Evolutionary conservation across 2,797 vertebrate genomes (phyloP).

Genomic region (Simalia tracyae): DNA sequence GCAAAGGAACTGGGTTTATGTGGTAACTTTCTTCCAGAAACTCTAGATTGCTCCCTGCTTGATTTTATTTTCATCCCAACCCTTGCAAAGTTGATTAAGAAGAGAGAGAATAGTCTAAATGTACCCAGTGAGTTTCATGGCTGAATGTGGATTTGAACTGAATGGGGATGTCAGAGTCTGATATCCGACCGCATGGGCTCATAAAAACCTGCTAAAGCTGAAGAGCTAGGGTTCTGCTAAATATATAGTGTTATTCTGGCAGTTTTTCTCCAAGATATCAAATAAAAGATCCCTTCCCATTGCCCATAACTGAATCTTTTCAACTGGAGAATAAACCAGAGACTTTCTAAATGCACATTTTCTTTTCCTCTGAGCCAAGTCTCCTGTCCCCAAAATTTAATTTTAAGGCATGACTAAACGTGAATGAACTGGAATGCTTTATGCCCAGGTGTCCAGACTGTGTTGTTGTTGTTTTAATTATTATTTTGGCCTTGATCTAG

Average conservation of each 20-base stretch:
- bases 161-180: neutral
- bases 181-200: neutral
- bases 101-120: neutral
- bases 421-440: neutral
- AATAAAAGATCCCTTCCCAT: neutral
- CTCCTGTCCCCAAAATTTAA: neutral
- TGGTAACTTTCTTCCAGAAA: neutral
- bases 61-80: neutral
- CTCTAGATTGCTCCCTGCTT: neutral
- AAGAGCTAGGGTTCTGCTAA: neutral
- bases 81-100: neutral
- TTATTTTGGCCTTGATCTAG: constrained; percentile 16
- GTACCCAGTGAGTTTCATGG: neutral
- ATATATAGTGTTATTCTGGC: neutral
- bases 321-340: neutral
- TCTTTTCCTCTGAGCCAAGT: neutral
- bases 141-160: neutral
- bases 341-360: neutral
- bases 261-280: neutral
- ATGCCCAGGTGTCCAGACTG: neutral
- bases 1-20: neutral
- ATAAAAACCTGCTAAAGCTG: neutral
- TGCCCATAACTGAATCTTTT: neutral
- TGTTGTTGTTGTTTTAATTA: neutral
- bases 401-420: neutral